A percentile compares a stretch with the other conserved stretches of the same genome.
phyloP scores from a whole-genome alignment of 2,113 vertebrate species.

The Charina bottae region DNA sequence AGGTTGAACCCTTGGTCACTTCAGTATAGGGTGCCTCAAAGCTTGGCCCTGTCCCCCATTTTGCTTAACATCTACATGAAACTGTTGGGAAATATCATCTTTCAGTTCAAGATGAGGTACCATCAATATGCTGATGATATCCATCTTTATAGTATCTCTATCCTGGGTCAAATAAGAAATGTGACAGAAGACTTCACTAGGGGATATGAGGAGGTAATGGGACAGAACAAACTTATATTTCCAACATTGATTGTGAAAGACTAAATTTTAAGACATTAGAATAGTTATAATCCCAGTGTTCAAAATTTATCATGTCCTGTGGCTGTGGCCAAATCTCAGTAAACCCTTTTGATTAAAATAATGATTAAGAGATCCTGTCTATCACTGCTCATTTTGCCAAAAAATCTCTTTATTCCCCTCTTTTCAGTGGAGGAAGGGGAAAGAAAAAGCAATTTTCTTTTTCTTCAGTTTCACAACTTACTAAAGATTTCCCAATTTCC shows the following conservation, averaged over 20 bases:
- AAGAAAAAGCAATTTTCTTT: neutral
- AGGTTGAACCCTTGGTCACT: neutral
- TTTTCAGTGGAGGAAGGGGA: neutral
- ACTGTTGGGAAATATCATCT: neutral
- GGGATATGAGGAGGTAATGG: neutral
- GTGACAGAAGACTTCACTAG: neutral
- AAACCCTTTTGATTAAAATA: neutral
- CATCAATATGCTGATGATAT: neutral
- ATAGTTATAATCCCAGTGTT: neutral
- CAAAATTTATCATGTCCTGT: neutral
- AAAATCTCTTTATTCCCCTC: neutral
- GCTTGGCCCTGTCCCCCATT: neutral
- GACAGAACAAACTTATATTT: neutral
- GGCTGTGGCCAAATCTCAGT: neutral
- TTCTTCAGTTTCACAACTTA: neutral
- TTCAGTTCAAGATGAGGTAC: neutral
- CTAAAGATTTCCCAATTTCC: neutral
- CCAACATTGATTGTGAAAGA: neutral
- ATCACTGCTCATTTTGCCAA: neutral
- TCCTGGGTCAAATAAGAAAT: neutral
- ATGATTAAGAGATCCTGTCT: neutral
- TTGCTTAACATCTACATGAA: neutral
- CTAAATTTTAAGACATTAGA: neutral
- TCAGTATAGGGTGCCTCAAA: neutral
- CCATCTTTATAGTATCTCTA: neutral